These are phyloP conservation scores for Chromoteleia sp. DNA, from an alignment of 2,888 invertebrate genomes.

Conservation along the genomic window DNA sequence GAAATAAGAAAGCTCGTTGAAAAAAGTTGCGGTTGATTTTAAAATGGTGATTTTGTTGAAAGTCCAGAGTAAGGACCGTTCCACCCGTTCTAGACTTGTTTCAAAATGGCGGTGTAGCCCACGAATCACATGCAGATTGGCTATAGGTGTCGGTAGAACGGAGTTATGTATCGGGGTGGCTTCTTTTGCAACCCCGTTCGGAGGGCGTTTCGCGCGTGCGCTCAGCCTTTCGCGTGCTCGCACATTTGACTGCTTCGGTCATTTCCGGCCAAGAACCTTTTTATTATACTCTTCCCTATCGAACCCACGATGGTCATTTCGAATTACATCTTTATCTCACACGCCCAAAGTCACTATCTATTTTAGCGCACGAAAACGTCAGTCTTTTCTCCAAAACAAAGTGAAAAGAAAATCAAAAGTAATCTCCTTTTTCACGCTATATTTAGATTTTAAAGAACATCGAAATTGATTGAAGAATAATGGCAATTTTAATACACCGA, in stretches of 20 bases:
- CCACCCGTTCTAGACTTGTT: conserved; percentile 77
- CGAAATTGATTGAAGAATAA: conserved; percentile 34
- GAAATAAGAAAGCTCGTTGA: too few relatives aligned
- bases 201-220: conserved; percentile 84
- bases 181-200: conserved; percentile 75
- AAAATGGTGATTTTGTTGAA: conserved; percentile 16
- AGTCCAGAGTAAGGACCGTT: conserved; percentile 30
- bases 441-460: conserved; percentile 3
- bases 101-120: conserved; percentile 81
- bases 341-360: conserved; percentile 28
- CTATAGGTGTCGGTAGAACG: conserved; percentile 78
- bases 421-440: conserved; percentile 1
- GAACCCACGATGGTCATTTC: conserved; percentile 37
- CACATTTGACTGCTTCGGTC: conserved; percentile 64
- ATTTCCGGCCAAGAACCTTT: conserved; percentile 66
- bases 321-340: conserved; percentile 45
- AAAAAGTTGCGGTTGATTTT: background rate
- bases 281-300: conserved; percentile 32
- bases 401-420: conserved; percentile 7
- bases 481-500: conserved; percentile 44
- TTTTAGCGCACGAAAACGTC: background rate
- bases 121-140: conserved; percentile 83
- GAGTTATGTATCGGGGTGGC: conserved; percentile 78
- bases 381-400: background rate
- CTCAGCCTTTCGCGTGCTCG: conserved; percentile 68